Evolutionary conservation across 2,113 vertebrate genomes (phyloP), one percentile per base, ranked within the genome.

Genomic region (Cisticola juncidis): DNA sequence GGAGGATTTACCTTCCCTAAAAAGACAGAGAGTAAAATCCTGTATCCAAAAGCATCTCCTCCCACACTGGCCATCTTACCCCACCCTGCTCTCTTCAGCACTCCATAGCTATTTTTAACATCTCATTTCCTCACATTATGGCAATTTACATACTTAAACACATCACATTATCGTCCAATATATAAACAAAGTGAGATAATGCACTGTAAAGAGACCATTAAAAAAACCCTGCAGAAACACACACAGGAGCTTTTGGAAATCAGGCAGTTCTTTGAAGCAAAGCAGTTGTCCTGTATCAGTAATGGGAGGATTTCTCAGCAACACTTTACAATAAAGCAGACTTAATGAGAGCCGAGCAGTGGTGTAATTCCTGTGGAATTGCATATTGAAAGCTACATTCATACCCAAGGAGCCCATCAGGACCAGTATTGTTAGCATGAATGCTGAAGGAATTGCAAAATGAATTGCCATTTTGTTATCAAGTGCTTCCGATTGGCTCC

Each of bases 381-480:
- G 98, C 98, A 97, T 97, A 98, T 97, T 98, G 98, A 98, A 96
- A 97, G 97, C 97, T 92, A 97, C 97, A 98, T 98, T 98, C 98
- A 98, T 97, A 94, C 89, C 54, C 91, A 91, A 97, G 29, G 94
- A 98, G 97, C 97, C 98, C 97, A 98, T 98, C 98, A 98, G 98
- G 94, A 95, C 78, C 33, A 58, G 95, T 97, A 98, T 98, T 98
- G 98, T 98, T 97, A 98, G 77, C 58, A 98, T 98, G 98, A 98
- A 98, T 98, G 96, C 97, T 31, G 84, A 95, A 98, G 95, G 97
- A 98, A 98, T 98, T 98, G 97, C 97, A 40, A 90, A 95, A 89
- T 98, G 97, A 98, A 98, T 98, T 97, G 96, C 97, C 91, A 92
- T 97, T 97, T 96, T 97, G 83, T 95, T 96, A 95, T 96, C 97